Conservation (phyloP, 2,888 invertebrate genomes). For the Eristalis tenax region DNA sequence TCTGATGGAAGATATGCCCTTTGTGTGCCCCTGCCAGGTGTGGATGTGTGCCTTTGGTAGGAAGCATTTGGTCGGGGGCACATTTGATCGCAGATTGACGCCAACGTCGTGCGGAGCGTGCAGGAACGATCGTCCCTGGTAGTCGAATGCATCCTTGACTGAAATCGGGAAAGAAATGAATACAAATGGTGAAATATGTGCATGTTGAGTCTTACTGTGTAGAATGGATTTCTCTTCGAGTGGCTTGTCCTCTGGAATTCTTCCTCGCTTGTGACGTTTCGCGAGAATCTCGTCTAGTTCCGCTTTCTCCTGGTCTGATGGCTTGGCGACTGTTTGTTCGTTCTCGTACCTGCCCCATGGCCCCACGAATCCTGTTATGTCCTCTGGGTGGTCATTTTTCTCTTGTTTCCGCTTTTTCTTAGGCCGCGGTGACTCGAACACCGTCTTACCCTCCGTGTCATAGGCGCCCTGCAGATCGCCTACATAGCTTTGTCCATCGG, state of each 20-base stretch:
- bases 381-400: slow-evolving; percentile 93
- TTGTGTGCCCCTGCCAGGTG: slow-evolving; percentile 98
- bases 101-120: slow-evolving; percentile 96
- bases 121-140: slow-evolving; percentile 97
- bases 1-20: slow-evolving; percentile 95
- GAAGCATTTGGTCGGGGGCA: slow-evolving; percentile 97
- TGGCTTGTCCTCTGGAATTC: slow-evolving; percentile 94
- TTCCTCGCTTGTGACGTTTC: slow-evolving; percentile 93
- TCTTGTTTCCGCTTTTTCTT: slow-evolving; percentile 90
- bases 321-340: slow-evolving; percentile 93
- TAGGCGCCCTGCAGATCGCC: slow-evolving; percentile 86
- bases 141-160: slow-evolving; percentile 97
- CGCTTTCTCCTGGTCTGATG: slow-evolving; percentile 95
- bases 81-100: slow-evolving; percentile 91
- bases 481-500: slow-evolving; percentile 82
- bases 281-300: slow-evolving; percentile 96
- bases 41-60: slow-evolving; percentile 97
- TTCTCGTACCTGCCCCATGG: slow-evolving; percentile 98
- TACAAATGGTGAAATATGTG: background rate
- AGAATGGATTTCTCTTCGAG: slow-evolving; percentile 97
- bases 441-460: slow-evolving; percentile 90
- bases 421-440: slow-evolving; percentile 93
- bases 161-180: slow-evolving; percentile 72
- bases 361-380: slow-evolving; percentile 96
- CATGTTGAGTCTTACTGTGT: slow-evolving; percentile 86